These are phyloP conservation scores for Nymphalis c-album DNA, from an alignment of 2,888 invertebrate species.

Conservation along the genomic window DNA sequence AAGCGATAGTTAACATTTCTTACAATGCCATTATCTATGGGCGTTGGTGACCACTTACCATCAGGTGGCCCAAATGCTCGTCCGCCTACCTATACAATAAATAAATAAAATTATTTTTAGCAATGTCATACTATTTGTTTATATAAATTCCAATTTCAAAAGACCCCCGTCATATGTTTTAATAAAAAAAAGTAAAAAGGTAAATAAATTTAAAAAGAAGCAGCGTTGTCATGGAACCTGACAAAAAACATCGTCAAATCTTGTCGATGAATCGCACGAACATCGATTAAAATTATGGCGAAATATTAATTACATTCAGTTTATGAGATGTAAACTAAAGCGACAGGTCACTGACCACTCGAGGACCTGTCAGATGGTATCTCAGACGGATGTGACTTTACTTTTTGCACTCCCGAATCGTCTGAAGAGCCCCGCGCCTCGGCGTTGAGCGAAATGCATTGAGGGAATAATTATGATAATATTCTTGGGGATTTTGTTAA, in stretches of 20 bases:
- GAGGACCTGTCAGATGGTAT: conserved; percentile 66
- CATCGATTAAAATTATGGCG: conserved; percentile 21
- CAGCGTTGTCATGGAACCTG: conserved; percentile 1
- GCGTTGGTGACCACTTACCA: no score
- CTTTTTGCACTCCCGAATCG: conserved; percentile 62
- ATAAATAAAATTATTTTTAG: no score
- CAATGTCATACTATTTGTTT: background rate
- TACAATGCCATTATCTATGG: no score
- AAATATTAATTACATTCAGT: conserved; percentile 34
- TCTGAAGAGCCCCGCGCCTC: conserved; percentile 62
- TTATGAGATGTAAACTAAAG: conserved; percentile 34
- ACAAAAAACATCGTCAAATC: background rate
- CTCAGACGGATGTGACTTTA: conserved; percentile 66
- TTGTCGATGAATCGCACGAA: conserved; percentile 13
- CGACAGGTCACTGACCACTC: conserved; percentile 63
- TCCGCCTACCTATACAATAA: no score
- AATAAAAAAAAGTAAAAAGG: no score
- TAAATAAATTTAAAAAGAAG: background rate
- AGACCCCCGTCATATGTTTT: no score
- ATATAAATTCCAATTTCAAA: background rate
- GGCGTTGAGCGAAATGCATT: conserved; percentile 64
- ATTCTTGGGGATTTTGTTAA: conserved; percentile 26
- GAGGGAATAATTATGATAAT: conserved; percentile 33
- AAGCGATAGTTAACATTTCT: no score
- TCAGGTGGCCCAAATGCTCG: no score